Base-by-base conservation (phyloP, 2,888 invertebrate species). In the Drosophila bunnanda region DNA sequence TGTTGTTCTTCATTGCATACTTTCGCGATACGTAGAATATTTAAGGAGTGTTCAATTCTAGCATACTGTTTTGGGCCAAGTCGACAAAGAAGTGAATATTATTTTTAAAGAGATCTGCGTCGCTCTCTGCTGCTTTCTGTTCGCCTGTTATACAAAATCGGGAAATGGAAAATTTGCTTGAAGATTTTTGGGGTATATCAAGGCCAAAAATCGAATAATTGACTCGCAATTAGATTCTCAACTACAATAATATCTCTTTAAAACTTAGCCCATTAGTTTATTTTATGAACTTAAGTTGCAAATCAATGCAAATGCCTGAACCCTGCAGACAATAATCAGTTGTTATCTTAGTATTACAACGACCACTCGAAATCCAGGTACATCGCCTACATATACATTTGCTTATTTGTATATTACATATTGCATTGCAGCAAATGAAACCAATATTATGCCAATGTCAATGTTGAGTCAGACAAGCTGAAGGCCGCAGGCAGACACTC, bases 391-490 rank as follows among this genome's bases (percentile, higher is more conserved):
- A 52, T 20, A 15, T 38, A 15, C 64, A 68, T 43, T 58, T 53
- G 39, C 48, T 41, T 68, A 54, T 65, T 67, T 67, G 66, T 55
- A 55, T 53, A 55, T 64, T 28, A 54, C 64, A 65, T 41, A 67
- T 67, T 65, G 67, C 39, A 55, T 53, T 44, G 57, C 46, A 20
- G 32, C 56, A 20, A 66, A 53, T 34, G 68, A 69, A 67, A 67
- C 68, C 62, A 70, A 71, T 72, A 72, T 71, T 71, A 48, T 43
- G 71, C 53, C 71, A 71, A 71, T 62, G 71, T 72, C 71, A 62
- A 72, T 72, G 71, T 71, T 70, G 62, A 53, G 62, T 46, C 53
- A 41, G 71, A 57, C 71, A 54, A 41, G 62, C 46, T 54, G 48
- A 32, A 28, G n/a, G 64, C 72, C 53, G 41, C 53, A 43, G 72